Percentiles rank a stretch among this genome's conserved stretches.
Conservation (phyloP, 2,888 invertebrate genomes). For the Orthosia gracilis region DNA sequence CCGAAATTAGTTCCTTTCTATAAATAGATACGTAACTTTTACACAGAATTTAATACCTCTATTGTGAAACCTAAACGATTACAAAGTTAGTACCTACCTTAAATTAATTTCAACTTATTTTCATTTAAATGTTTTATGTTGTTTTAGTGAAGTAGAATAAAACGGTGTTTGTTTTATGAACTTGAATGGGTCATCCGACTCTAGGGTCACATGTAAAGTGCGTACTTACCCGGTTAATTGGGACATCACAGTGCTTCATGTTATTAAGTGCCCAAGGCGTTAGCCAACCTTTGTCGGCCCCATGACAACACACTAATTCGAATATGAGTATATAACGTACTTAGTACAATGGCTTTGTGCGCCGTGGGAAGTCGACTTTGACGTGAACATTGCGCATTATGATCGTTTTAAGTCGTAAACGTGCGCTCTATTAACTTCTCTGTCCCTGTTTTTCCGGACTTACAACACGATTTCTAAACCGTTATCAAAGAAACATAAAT, state of each 20-base stretch:
- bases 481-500: slow-evolving; percentile 35
- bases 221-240: slow-evolving; percentile 63
- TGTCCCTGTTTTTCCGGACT: slow-evolving; percentile 22
- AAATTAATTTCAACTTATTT: slow-evolving; percentile 49
- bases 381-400: slow-evolving; percentile 25
- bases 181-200: slow-evolving; percentile 64
- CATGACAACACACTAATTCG: slow-evolving; percentile 55
- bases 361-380: slow-evolving; percentile 17
- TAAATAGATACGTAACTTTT: slow-evolving; percentile 21
- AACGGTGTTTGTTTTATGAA: slow-evolving; percentile 46
- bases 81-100: slow-evolving; percentile 29
- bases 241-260: slow-evolving; percentile 60
- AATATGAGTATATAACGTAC: slow-evolving; percentile 49
- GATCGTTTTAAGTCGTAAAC: slow-evolving; percentile 27
- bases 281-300: slow-evolving; percentile 65
- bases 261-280: slow-evolving; percentile 71
- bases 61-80: slow-evolving; percentile 22
- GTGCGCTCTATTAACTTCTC: not conserved
- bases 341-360: slow-evolving; percentile 45
- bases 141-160: slow-evolving; percentile 44
- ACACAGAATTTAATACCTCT: slow-evolving; percentile 27
- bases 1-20: slow-evolving; percentile 5
- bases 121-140: slow-evolving; percentile 52
- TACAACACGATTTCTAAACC: slow-evolving; percentile 9
- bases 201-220: slow-evolving; percentile 63